These are phyloP conservation scores for Drosophila nigromelanica DNA, from an alignment of 1,140 invertebrate species.

Conservation along the genomic window DNA sequence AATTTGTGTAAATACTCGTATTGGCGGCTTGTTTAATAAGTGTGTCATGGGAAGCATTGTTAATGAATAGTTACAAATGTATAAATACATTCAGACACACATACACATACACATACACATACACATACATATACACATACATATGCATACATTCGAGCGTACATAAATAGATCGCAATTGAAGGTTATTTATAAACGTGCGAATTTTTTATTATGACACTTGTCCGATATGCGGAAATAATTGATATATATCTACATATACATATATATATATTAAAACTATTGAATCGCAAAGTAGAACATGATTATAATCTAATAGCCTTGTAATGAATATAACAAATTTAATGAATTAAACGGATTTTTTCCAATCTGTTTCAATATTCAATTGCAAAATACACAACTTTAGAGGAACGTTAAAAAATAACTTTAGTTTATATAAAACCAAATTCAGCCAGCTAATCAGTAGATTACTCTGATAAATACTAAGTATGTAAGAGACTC, in stretches of 20 bases:
- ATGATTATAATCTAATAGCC: too few relatives aligned
- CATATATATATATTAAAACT: too few relatives aligned
- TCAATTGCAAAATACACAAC: too few relatives aligned
- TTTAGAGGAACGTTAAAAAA: too few relatives aligned
- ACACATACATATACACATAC: neutral
- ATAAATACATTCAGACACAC: neutral
- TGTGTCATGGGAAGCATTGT: constrained; percentile 33
- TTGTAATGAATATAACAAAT: too few relatives aligned
- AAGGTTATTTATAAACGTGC: constrained; percentile 15
- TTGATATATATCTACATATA: neutral
- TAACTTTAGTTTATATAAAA: too few relatives aligned
- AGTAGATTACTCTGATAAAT: too few relatives aligned
- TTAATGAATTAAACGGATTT: too few relatives aligned
- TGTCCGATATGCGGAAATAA: neutral
- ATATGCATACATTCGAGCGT: neutral
- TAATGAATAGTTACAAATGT: neutral
- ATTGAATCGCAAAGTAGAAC: too few relatives aligned
- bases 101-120: neutral
- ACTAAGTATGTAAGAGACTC: too few relatives aligned
- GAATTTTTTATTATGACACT: constrained; percentile 1
- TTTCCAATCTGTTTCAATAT: too few relatives aligned
- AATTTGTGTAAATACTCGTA: constrained; percentile 5
- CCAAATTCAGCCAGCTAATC: too few relatives aligned
- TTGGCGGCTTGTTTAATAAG: constrained; percentile 11
- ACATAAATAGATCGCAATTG: constrained; percentile 22